phyloP scores from a whole-genome alignment of 1,140 invertebrate genomes.

The Lordiphosa collinella region DNA sequence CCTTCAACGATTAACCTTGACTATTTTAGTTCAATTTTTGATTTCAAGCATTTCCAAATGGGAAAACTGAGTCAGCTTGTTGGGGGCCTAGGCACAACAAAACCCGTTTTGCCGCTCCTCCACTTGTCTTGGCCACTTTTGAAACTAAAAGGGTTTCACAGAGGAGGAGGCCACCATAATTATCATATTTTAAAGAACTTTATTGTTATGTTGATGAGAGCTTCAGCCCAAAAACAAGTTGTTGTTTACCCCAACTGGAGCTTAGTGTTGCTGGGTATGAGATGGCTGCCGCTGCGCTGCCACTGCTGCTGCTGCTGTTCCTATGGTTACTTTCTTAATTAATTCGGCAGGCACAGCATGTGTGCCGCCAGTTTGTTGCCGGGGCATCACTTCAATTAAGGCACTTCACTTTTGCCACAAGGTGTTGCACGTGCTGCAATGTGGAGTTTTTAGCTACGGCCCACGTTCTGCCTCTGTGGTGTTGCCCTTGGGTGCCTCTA shows the following conservation, averaged over 20 bases:
- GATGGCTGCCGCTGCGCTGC: constrained; percentile 24
- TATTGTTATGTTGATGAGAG: constrained; percentile 59
- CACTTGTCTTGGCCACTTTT: constrained; percentile 26
- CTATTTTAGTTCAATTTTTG: too few species aligned
- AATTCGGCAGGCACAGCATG: constrained; percentile 35
- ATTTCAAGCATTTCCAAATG: constrained; percentile 1
- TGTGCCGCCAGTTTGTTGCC: constrained; percentile 25
- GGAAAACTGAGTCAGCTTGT: neutral
- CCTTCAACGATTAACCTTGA: too few species aligned
- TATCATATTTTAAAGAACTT: constrained; percentile 46
- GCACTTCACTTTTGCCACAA: constrained; percentile 43
- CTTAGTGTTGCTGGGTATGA: neutral
- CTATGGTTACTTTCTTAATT: constrained; percentile 54
- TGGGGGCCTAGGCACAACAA: too few species aligned
- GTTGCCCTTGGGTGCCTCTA: constrained; percentile 31
- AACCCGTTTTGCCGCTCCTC: constrained; percentile 25
- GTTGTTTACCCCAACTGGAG: constrained; percentile 2
- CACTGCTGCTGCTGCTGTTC: constrained; percentile 33
- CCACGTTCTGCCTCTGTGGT: constrained; percentile 4
- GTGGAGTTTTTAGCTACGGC: constrained; percentile 14
- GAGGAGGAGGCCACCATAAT: constrained; percentile 14
- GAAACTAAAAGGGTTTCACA: constrained; percentile 41
- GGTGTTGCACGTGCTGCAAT: constrained; percentile 51
- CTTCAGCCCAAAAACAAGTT: constrained; percentile 32
- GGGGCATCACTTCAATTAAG: constrained; percentile 70